Conservation (phyloP, 2,888 invertebrate species). For the Coleophora flavipennella region DNA sequence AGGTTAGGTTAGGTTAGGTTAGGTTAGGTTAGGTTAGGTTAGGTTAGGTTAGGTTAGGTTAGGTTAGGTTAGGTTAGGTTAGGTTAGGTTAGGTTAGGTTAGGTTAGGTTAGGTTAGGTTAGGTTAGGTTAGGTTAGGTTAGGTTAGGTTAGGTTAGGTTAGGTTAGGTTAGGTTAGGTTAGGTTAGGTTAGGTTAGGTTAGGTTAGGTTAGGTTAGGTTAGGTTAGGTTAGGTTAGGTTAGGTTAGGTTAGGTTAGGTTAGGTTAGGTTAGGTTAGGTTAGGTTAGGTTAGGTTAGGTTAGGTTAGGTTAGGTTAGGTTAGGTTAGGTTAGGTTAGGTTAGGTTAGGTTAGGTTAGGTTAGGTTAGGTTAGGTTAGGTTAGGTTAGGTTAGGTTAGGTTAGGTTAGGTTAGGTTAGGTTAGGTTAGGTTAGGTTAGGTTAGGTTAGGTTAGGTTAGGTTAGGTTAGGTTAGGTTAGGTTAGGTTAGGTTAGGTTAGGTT, state of each 20-base stretch:
- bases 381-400: slow-evolving; percentile 14
- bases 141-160: slow-evolving; percentile 11
- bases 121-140: slow-evolving; percentile 12
- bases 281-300: slow-evolving; percentile 14
- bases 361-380: slow-evolving; percentile 12
- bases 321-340: slow-evolving; percentile 14
- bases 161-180: slow-evolving; percentile 9
- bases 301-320: slow-evolving; percentile 15
- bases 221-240: slow-evolving; percentile 14
- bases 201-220: slow-evolving; percentile 12
- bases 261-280: slow-evolving; percentile 12
- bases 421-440: slow-evolving; percentile 14
- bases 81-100: slow-evolving; percentile 14
- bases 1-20: slow-evolving; percentile 18
- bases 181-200: slow-evolving; percentile 12
- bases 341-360: slow-evolving; percentile 13
- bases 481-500: slow-evolving; percentile 9
- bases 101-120: slow-evolving; percentile 11
- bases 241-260: slow-evolving; percentile 12
- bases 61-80: slow-evolving; percentile 14
- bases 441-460: slow-evolving; percentile 11
- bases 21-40: slow-evolving; percentile 16
- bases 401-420: slow-evolving; percentile 9
- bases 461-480: slow-evolving; percentile 9
- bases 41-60: slow-evolving; percentile 17